Conservation (phyloP, 1,140 invertebrate species). For the Microplitis mediator region DNA sequence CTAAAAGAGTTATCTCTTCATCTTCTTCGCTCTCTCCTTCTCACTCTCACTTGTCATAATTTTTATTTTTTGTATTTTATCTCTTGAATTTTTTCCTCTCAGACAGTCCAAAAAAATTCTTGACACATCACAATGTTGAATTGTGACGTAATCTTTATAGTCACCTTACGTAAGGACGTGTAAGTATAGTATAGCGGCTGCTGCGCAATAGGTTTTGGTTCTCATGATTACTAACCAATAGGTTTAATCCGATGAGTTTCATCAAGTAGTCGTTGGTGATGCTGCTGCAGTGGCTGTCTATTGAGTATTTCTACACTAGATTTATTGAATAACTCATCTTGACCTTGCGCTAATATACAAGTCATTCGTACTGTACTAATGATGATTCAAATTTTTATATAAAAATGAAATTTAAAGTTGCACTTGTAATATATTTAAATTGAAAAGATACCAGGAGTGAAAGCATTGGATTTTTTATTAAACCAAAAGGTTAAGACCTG, state of each 20-base stretch:
- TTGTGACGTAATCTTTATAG: slow-evolving; percentile 16
- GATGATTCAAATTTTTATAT: neutral
- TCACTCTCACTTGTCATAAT: slow-evolving; percentile 2
- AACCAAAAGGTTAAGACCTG: neutral
- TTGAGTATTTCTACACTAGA: neutral
- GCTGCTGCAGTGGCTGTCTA: neutral
- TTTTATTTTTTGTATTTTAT: neutral
- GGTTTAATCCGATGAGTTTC: neutral
- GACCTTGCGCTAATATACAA: neutral
- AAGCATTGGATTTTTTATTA: neutral
- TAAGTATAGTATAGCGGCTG: neutral
- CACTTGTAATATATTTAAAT: neutral
- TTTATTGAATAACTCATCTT: neutral
- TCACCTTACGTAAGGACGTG: slow-evolving; percentile 23
- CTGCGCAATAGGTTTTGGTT: slow-evolving; percentile 22
- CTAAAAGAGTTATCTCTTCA: neutral
- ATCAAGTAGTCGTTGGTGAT: neutral
- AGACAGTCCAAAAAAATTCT: slow-evolving; percentile 1
- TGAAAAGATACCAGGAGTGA: neutral
- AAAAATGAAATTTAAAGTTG: neutral
- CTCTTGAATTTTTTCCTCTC: neutral
- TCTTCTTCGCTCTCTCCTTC: slow-evolving; percentile 15
- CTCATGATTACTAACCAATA: slow-evolving; percentile 13
- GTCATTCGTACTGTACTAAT: neutral
- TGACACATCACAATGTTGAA: neutral